Conservation (phyloP, 2,888 invertebrate species). For the Luperina nickerlii region DNA sequence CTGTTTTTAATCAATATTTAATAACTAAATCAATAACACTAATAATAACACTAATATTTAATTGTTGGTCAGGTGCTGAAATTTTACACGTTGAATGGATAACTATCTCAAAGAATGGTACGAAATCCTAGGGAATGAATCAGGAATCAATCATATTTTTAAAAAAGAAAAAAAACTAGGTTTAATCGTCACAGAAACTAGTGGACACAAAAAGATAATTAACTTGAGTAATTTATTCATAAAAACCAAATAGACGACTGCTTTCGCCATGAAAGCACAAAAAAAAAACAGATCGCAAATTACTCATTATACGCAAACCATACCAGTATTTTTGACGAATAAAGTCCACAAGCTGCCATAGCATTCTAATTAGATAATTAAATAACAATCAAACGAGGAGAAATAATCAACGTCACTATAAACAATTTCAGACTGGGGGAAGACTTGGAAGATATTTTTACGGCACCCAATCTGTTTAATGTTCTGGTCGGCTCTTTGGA, state of each 20-base stretch:
- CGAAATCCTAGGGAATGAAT: neutral
- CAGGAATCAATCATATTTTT: too few species aligned
- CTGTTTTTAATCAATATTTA: neutral
- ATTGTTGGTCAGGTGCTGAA: neutral
- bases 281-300: too few species aligned
- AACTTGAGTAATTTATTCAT: neutral
- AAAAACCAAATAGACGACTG: neutral
- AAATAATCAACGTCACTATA: constrained; percentile 22
- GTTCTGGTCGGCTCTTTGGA: constrained; percentile 82
- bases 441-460: constrained; percentile 84
- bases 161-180: neutral
- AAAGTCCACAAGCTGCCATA: neutral
- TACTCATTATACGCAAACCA: too few species aligned
- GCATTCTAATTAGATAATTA: constrained; percentile 33
- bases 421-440: constrained; percentile 78
- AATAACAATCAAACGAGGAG: constrained; percentile 33
- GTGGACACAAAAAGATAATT: neutral
- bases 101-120: neutral
- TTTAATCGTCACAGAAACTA: neutral
- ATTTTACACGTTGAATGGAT: neutral
- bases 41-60: too few species aligned
- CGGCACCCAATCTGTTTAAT: constrained; percentile 81
- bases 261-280: neutral
- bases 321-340: neutral
- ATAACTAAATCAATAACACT: too few species aligned